Evolutionary conservation across 1,140 invertebrate genomes (phyloP).

Genomic region (Dinothrombium tinctorium): DNA sequence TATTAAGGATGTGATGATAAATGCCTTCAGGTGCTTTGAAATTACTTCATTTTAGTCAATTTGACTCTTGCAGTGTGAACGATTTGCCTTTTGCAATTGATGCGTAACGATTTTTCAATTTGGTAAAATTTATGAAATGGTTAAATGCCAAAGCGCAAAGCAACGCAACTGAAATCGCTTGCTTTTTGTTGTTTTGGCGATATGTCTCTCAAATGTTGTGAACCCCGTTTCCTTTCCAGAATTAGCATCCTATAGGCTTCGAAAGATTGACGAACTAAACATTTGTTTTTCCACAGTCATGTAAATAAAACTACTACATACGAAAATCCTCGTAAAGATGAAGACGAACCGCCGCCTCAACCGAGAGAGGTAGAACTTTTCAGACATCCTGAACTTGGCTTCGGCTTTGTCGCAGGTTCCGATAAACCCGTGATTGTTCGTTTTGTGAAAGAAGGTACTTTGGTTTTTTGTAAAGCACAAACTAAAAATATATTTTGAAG

Average conservation of each 20-base stretch:
- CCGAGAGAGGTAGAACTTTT: conserved; percentile 44
- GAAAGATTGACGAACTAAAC: neutral
- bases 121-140: too few relatives aligned
- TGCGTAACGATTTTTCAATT: too few relatives aligned
- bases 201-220: neutral
- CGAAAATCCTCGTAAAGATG: conserved; percentile 35
- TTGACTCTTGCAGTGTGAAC: too few relatives aligned
- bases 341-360: conserved; percentile 32
- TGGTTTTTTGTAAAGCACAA: neutral
- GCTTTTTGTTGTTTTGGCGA: too few relatives aligned
- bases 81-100: too few relatives aligned
- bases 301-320: conserved; percentile 70
- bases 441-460: conserved; percentile 30
- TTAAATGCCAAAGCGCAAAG: too few relatives aligned
- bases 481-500: conserved; percentile 22
- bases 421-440: conserved; percentile 71
- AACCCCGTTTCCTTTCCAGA: neutral
- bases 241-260: neutral
- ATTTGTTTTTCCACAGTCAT: conserved; percentile 33
- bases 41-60: too few relatives aligned
- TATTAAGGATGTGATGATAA: too few relatives aligned
- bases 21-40: too few relatives aligned
- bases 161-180: too few relatives aligned
- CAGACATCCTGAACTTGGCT: conserved; percentile 47
- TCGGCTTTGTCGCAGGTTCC: conserved; percentile 77